Evolutionary conservation across 2,888 invertebrate species (phyloP).

Genomic region (Athrips mouffetella): DNA sequence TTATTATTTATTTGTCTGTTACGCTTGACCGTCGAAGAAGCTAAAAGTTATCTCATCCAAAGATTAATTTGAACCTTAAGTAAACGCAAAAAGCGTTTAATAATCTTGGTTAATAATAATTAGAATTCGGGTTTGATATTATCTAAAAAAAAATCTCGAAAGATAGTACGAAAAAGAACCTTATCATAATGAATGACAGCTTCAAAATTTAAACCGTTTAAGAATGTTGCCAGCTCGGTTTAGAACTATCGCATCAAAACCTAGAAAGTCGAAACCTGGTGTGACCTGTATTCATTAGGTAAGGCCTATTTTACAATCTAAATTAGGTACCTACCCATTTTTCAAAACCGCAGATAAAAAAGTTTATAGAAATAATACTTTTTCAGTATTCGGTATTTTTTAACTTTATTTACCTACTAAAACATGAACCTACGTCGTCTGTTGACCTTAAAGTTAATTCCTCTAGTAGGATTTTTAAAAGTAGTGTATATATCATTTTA

Average conservation of each 20-base stretch:
- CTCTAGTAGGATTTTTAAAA: too few relatives aligned
- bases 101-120: background rate
- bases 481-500: too few relatives aligned
- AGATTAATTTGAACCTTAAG: conserved; percentile 1
- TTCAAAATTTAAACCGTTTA: conserved; percentile 4
- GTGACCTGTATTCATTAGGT: too few relatives aligned
- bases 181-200: background rate
- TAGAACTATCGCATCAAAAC: background rate
- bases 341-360: too few relatives aligned
- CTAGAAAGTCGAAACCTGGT: too few relatives aligned
- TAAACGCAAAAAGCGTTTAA: background rate
- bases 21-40: conserved; percentile 19
- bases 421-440: too few relatives aligned
- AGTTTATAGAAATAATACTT: too few relatives aligned
- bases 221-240: background rate
- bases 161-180: conserved; percentile 13
- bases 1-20: conserved; percentile 8
- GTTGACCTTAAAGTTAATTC: too few relatives aligned
- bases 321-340: too few relatives aligned
- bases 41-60: conserved; percentile 25
- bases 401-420: too few relatives aligned
- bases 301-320: too few relatives aligned
- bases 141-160: background rate
- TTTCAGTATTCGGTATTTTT: too few relatives aligned
- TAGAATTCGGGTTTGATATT: background rate